phyloP scores from a whole-genome alignment of 2,113 vertebrate genomes.

The Pseudorhombus dupliciocellatus region DNA sequence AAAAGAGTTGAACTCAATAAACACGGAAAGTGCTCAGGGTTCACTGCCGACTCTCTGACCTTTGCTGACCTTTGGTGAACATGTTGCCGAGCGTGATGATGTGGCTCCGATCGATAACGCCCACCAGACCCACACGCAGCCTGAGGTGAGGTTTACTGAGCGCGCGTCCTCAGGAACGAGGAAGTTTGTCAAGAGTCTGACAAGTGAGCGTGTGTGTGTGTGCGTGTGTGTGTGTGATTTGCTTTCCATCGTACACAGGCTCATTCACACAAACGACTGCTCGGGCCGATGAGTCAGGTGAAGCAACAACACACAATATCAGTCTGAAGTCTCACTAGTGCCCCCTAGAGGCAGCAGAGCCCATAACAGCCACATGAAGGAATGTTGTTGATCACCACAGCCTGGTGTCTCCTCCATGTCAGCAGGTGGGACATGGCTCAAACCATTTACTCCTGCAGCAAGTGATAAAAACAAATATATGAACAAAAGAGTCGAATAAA shows the following conservation, averaged over 20 bases:
- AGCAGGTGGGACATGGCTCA: background rate
- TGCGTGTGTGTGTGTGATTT: constrained; percentile 16
- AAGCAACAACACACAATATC: background rate
- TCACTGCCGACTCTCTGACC: constrained; percentile 48
- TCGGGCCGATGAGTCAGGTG: constrained; percentile 33
- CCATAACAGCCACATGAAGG: constrained; percentile 31
- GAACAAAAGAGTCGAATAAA: background rate
- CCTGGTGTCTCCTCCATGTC: background rate
- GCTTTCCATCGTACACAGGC: constrained; percentile 32
- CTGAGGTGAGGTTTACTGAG: constrained; percentile 25
- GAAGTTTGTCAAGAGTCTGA: constrained; percentile 31
- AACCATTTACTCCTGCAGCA: too few relatives aligned
- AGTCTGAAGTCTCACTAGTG: constrained; percentile 11
- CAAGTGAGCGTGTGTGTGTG: constrained; percentile 22
- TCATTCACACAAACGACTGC: constrained; percentile 42
- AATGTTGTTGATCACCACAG: background rate
- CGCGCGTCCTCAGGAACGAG: constrained; percentile 7
- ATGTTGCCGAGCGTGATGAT: constrained; percentile 47
- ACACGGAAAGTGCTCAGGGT: constrained; percentile 33
- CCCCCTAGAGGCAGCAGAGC: constrained; percentile 35
- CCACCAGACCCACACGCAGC: constrained; percentile 36
- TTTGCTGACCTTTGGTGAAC: constrained; percentile 57
- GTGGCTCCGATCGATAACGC: constrained; percentile 52
- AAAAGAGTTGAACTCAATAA: constrained; percentile 28
- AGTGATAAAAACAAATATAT: too few relatives aligned